Evolutionary conservation across 2,113 vertebrate species (phyloP).

Genomic region (Oryzias javanicus): DNA sequence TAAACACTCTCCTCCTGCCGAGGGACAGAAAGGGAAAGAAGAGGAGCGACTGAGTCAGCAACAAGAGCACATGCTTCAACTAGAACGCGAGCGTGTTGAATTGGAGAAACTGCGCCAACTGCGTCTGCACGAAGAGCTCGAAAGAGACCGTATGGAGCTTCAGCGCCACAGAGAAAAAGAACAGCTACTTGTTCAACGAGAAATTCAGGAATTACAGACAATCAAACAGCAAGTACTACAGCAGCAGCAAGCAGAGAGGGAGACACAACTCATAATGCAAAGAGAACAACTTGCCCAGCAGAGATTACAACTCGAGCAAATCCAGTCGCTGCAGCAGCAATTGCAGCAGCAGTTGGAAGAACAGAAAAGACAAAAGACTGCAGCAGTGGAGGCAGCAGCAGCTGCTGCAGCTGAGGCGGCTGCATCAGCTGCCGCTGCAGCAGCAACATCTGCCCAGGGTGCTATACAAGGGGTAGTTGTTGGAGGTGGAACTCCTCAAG

Average conservation of each 20-base stretch:
- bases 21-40: slow-evolving; percentile 83
- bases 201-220: slow-evolving; percentile 94
- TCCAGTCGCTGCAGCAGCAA: slow-evolving; percentile 96
- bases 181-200: slow-evolving; percentile 92
- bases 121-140: slow-evolving; percentile 93
- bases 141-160: slow-evolving; percentile 90
- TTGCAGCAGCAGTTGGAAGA: slow-evolving; percentile 96
- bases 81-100: slow-evolving; percentile 93
- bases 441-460: slow-evolving; percentile 87
- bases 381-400: slow-evolving; percentile 84
- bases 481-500: slow-evolving; percentile 66
- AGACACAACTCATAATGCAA: slow-evolving; percentile 92
- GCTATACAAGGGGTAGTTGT: slow-evolving; percentile 81
- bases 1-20: slow-evolving; percentile 65
- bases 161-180: slow-evolving; percentile 96
- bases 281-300: slow-evolving; percentile 97
- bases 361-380: slow-evolving; percentile 92
- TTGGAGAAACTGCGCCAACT: slow-evolving; percentile 92
- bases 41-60: slow-evolving; percentile 90
- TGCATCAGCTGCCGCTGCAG: slow-evolving; percentile 73
- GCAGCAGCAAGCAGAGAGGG: slow-evolving; percentile 94
- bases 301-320: slow-evolving; percentile 94
- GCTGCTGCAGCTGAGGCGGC: slow-evolving; percentile 80
- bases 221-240: slow-evolving; percentile 98
- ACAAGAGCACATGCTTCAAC: slow-evolving; percentile 91